Evolutionary conservation across 2,113 vertebrate genomes (phyloP).

Genomic region (Ifrita kowaldi): DNA sequence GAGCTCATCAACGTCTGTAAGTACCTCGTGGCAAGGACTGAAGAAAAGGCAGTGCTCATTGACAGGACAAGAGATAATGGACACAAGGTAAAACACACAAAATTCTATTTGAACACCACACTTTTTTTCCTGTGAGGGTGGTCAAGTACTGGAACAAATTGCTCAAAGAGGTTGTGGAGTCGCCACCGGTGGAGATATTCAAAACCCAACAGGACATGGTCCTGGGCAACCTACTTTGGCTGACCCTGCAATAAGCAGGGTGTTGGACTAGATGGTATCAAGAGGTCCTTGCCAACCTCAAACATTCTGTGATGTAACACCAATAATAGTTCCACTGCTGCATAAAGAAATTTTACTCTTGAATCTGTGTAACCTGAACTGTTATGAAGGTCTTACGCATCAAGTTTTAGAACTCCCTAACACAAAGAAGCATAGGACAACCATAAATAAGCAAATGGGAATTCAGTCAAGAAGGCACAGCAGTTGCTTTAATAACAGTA

Average conservation of each 20-base stretch:
- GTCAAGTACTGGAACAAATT: not conserved
- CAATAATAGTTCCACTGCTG: not conserved
- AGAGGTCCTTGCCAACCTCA: not conserved
- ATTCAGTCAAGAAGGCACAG: not conserved
- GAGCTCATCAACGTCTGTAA: not conserved
- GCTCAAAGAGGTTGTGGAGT: not conserved
- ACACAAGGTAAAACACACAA: not conserved
- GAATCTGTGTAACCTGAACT: not conserved
- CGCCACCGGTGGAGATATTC: not conserved
- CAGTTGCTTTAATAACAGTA: not conserved
- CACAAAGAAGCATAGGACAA: not conserved
- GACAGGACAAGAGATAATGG: not conserved
- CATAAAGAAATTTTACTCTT: not conserved
- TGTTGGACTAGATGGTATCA: not conserved
- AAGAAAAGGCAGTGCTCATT: not conserved
- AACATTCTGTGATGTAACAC: not conserved
- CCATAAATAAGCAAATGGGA: not conserved
- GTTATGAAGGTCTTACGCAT: not conserved
- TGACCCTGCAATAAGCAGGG: not conserved
- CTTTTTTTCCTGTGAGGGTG: not conserved
- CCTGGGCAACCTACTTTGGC: not conserved
- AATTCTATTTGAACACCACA: not conserved
- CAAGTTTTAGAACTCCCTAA: not conserved
- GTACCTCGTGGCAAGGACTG: not conserved
- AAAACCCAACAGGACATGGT: not conserved